Conservation (phyloP, 1,140 invertebrate species). For the Ruditapes philippinarum region DNA sequence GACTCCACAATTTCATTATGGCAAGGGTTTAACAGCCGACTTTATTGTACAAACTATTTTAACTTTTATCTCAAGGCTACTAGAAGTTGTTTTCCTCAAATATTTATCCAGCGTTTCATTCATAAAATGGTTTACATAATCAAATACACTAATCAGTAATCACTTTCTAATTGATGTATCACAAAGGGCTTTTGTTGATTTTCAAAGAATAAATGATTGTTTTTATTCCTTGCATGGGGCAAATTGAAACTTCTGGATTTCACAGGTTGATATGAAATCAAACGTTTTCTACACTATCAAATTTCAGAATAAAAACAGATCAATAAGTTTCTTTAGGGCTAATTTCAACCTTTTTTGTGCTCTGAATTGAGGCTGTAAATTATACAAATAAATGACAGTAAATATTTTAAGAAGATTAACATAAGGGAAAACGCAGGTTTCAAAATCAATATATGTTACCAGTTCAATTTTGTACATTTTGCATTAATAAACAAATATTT, state of each 20-base stretch:
- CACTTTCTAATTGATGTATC: constrained; percentile 4
- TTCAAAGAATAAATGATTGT: constrained; percentile 8
- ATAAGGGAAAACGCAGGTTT: no score
- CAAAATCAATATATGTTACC: no score
- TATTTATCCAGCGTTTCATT: neutral
- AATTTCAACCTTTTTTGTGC: no score
- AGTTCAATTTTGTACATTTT: no score
- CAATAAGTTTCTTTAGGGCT: neutral
- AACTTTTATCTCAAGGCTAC: neutral
- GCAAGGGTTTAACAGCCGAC: no score
- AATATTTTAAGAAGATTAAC: no score
- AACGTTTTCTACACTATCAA: neutral
- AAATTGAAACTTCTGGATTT: neutral
- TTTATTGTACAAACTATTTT: no score
- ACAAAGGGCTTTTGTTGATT: neutral
- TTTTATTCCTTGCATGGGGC: neutral
- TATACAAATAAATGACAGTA: no score
- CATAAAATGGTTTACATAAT: neutral
- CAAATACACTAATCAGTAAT: constrained; percentile 1
- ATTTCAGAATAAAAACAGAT: neutral
- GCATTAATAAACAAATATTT: no score
- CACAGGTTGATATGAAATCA: neutral
- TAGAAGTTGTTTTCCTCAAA: neutral
- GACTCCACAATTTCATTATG: no score
- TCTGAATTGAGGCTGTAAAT: no score